Base-by-base conservation (phyloP, 2,113 vertebrate genomes). In the Oryzias woworae region DNA sequence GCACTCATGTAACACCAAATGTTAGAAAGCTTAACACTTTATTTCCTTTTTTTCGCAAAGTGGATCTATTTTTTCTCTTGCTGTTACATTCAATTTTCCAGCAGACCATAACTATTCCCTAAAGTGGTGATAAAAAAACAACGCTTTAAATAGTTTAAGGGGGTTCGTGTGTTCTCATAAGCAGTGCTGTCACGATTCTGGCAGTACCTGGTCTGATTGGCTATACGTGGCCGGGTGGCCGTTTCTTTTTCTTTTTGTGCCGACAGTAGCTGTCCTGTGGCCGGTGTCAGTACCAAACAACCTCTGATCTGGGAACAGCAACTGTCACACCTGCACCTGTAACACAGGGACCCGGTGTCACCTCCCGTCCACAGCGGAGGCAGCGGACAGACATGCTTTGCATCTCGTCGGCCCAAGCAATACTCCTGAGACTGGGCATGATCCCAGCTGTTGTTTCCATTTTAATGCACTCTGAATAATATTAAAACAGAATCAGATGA, bases 391-490 rank as follows among this genome's bases (percentile, higher is more conserved):
- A 88, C 82, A 81, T 58, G 79, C 84, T 84, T 83, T 79, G 82
- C 86, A 83, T 88, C 81, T 74, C 66, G 31, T 45, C 54, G 78
- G 84, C 83, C 83, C 56, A 42, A 61, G 79, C 78, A 81, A 75
- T 82, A 54, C 88, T 86, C 85, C 59, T 0, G 86, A 88, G 88
- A 86, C 78, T 69, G 77, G 74, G 75, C 86, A 58, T 66, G 80
- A 86, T 87, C 87, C 87, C 87, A 90, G 88, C 89, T 92, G 90
- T 91, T 91, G 84, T 85, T 84, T 89, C 89, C 83, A 85, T 92
- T 90, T 87, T 88, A 89, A 91, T 90, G 87, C 86, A 80, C 87
- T 82, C 86, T 68, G 90, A 92, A 92, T 91, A 90, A 88, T 89
- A 89, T 91, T 90, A 88, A 89, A 89, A 85, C 72, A 65, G 81